Base-by-base conservation (phyloP, 2,888 invertebrate species). In the Standfussiana lucernea region DNA sequence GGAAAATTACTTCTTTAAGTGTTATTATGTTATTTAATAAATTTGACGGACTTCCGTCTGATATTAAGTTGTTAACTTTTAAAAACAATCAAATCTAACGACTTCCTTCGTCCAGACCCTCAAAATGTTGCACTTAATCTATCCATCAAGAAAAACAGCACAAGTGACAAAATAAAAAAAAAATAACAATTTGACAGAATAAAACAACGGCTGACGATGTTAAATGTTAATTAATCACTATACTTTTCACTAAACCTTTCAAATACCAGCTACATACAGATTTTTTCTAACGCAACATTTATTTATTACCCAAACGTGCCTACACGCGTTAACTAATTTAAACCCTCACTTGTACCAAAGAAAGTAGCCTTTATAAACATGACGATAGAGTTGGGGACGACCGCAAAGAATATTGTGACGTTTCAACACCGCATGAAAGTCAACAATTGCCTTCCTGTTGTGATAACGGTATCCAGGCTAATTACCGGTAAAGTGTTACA, bases 381-480 rank as follows among this genome's bases (percentile, higher is more conserved):
- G 2, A 0, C 0, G 0, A 37, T 89, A 84, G n/a, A 59, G 72
- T 71, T 45, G 47, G 1, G 13, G 18, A 42, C 2, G 50, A 65
- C 5, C 66, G 82, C 59, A 73, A 32, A 42, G 21, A 61, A 37
- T 71, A 59, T 72, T 77, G 56, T 79, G 85, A 83, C 79, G 82
- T 91, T 90, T 91, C 91, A 83, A 86, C 91, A 92, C 86, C 89
- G 86, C 86, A 88, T 86, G 75, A 77, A 83, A 84, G 90, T 90
- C 90, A 92, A 92, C 91, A 92, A 88, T 90, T 88, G 83, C 88
- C 90, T 92, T 93, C 93, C 93, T 91, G 92, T 90, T 89, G 79
- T 89, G 93, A 93, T 93, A 93, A 92, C 91, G 89, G 86, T 90
- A 92, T 72, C 53, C 72, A 80, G 89, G 89, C 82, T 88, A 88